Conservation (phyloP, 2,797 vertebrate species). For the Molossus molossus region DNA sequence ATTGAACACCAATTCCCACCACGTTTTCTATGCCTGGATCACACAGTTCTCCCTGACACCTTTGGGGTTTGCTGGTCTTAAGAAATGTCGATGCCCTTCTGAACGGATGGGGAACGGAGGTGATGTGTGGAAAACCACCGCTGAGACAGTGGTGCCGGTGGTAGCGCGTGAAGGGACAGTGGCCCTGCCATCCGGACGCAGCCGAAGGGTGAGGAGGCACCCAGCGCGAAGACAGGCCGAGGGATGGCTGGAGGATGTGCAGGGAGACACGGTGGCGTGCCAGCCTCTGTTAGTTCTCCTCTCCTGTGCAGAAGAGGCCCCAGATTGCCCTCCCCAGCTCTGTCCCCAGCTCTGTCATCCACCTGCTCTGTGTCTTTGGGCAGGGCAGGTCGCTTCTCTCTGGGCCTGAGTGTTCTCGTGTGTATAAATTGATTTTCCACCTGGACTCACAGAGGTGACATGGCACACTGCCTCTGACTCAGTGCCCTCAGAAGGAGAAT, state of each 20-base stretch:
- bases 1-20: not conserved
- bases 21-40: not conserved
- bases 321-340: not conserved
- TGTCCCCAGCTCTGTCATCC: not conserved
- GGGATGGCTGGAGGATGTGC: rapidly evolving
- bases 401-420: not conserved
- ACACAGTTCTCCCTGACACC: not conserved
- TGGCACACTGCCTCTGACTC: not conserved
- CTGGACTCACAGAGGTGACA: not conserved
- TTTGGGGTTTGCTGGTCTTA: not conserved
- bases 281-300: too few relatives aligned
- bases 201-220: too few relatives aligned
- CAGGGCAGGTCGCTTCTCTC: not conserved
- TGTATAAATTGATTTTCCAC: not conserved
- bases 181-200: rapidly evolving
- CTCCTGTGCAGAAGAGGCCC: not conserved
- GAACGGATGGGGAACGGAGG: not conserved
- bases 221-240: rapidly evolving
- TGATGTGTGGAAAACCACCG: not conserved
- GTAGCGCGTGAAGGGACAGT: rapidly evolving
- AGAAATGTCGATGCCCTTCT: not conserved
- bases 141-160: not conserved
- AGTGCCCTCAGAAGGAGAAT: not conserved
- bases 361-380: not conserved
- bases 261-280: too few relatives aligned